phyloP scores from a whole-genome alignment of 2,113 vertebrate genomes.

The Clupea harengus region DNA sequence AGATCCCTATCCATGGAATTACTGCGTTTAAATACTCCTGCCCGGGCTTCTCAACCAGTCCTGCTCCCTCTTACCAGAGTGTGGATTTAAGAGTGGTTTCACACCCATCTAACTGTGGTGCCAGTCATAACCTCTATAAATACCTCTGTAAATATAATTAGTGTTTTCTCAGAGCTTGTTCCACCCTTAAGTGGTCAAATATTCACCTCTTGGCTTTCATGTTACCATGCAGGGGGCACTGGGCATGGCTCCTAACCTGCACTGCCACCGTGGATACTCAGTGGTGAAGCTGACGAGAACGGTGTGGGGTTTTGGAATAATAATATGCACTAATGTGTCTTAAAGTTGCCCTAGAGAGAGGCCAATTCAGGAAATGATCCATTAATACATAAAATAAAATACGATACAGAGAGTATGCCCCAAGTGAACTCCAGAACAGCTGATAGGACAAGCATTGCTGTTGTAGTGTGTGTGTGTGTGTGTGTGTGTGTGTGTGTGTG shows the following conservation, averaged over 20 bases:
- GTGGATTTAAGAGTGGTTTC: slow-evolving; percentile 27
- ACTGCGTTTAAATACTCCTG: neutral
- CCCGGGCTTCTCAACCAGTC: neutral
- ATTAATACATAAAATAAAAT: neutral
- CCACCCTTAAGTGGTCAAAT: slow-evolving; percentile 32
- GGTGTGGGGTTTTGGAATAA: neutral
- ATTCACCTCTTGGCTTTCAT: slow-evolving; percentile 13
- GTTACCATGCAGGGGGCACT: slow-evolving; percentile 6
- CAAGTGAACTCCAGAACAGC: neutral
- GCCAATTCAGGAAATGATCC: neutral
- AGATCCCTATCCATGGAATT: neutral
- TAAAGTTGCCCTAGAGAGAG: neutral
- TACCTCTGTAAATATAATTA: slow-evolving; percentile 6
- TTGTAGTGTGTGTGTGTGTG: neutral
- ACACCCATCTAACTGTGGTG: slow-evolving; percentile 22
- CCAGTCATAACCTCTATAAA: neutral
- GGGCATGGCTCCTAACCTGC: slow-evolving; percentile 25
- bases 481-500: neutral
- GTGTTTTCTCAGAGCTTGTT: neutral
- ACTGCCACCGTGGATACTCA: slow-evolving; percentile 41
- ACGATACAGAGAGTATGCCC: neutral
- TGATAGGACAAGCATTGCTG: neutral
- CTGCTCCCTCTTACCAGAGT: neutral
- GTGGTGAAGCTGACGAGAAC: slow-evolving; percentile 31
- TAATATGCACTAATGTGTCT: neutral